Evolutionary conservation across 2,113 vertebrate genomes (phyloP), one percentile per base, ranked within the genome.

Genomic region (Albula goreensis): DNA sequence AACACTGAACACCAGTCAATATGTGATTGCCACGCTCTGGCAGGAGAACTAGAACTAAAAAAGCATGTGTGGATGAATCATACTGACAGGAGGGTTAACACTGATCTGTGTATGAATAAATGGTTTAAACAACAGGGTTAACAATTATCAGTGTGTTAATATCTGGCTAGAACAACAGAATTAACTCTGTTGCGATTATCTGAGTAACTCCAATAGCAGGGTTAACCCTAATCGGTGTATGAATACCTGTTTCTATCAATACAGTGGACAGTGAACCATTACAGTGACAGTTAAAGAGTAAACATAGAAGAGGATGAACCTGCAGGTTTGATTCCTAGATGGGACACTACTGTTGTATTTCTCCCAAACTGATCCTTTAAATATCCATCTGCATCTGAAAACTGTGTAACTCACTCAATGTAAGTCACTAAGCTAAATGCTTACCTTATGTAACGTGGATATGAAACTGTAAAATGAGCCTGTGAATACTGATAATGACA

Each of bases 191-290:
- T 83, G 56, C 41, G 53, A 11, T 63, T 48, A 22, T 41, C 48
- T 60, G 52, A 63, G n/a, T 22, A 25, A 25, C 56, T 89, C 88
- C 78, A 84, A 79, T 60, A 79, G 63, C 88, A 50, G 86, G 87
- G 85, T 87, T 1, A 86, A 85, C 19, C 51, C 79, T 86, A 81
- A 66, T 83, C 60, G 82, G 85, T 85, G 50, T 50, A 31, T 84
- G 81, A 89, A 56, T 80, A 87, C 84, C 81, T 74, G 80, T 48
- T 60, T 82, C 80, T 86, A 84, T 89, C 86, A 82, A 25, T 41
- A 81, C 82, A 78, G 84, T 89, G 88, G 89, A 84, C 80, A 52
- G 80, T 85, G 80, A 86, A 82, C 31, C 0, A 41, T 41, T 41
- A 41, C 31, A 41, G 31, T 41, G 31, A 41, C 31, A 41, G 31